Conservation (phyloP, 2,797 vertebrate species). For the Percopsis omiscomaycus region DNA sequence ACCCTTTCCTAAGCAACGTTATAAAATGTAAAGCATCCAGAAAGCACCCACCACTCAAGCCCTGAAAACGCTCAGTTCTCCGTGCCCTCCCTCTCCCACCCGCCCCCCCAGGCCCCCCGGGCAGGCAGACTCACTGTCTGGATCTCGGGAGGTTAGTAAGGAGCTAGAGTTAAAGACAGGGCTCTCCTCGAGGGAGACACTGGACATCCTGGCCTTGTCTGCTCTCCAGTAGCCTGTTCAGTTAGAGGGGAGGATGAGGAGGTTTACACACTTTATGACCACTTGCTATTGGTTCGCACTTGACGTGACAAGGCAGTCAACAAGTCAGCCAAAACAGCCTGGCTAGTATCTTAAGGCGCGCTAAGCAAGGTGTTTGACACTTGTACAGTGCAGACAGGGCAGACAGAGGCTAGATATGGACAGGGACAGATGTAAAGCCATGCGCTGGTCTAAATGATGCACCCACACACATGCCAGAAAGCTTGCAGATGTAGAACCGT, state of each 20-base stretch:
- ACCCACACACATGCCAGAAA: slow-evolving; percentile 9
- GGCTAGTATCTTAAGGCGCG: slow-evolving; percentile 13
- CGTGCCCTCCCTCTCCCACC: slow-evolving; percentile 24
- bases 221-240: slow-evolving; percentile 99
- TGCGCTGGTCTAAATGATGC: slow-evolving; percentile 11
- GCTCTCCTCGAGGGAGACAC: slow-evolving; percentile 87
- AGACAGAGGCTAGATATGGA: neutral
- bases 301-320: slow-evolving; percentile 22
- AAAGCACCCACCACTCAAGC: slow-evolving; percentile 1
- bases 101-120: slow-evolving; percentile 52
- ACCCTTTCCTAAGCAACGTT: no score
- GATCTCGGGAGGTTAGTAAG: slow-evolving; percentile 94
- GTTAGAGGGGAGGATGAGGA: slow-evolving; percentile 77
- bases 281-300: slow-evolving; percentile 42
- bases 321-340: slow-evolving; percentile 26
- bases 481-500: no score
- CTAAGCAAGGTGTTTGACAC: slow-evolving; percentile 28
- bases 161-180: slow-evolving; percentile 92
- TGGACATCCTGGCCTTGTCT: slow-evolving; percentile 92
- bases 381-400: neutral
- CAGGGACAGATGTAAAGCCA: slow-evolving; percentile 4
- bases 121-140: slow-evolving; percentile 95
- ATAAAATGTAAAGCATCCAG: neutral
- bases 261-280: slow-evolving; percentile 59
- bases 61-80: slow-evolving; percentile 2